phyloP scores from a whole-genome alignment of 2,888 invertebrate species.

The Sinelater perroti region DNA sequence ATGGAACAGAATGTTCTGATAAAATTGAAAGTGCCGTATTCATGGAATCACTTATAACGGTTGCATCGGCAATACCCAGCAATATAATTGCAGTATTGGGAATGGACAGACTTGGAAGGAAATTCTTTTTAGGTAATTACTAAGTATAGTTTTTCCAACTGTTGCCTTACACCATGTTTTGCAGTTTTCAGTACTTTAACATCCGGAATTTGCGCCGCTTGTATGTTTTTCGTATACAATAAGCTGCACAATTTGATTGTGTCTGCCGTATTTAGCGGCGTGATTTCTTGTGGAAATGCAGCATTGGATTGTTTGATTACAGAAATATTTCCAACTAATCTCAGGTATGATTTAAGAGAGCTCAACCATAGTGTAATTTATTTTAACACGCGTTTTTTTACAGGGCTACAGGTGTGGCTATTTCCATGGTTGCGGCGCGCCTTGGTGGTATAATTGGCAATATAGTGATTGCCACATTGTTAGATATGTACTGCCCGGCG shows the following conservation, averaged over 20 bases:
- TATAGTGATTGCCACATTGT: constrained; percentile 85
- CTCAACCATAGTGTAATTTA: constrained; percentile 5
- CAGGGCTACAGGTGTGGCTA: constrained; percentile 90
- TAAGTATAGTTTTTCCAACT: no score
- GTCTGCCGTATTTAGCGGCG: constrained; percentile 85
- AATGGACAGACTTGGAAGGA: constrained; percentile 87
- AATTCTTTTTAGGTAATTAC: constrained; percentile 82
- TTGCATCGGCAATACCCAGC: constrained; percentile 85
- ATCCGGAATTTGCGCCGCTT: constrained; percentile 83
- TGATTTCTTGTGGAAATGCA: constrained; percentile 88
- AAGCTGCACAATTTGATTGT: constrained; percentile 84
- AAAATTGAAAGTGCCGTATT: constrained; percentile 83
- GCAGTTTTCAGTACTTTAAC: constrained; percentile 86
- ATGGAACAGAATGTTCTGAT: constrained; percentile 69
- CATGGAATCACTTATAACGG: constrained; percentile 86
- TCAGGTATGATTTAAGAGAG: constrained; percentile 68
- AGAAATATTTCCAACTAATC: constrained; percentile 91
- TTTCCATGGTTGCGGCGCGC: constrained; percentile 89
- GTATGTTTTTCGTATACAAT: constrained; percentile 85
- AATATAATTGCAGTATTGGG: constrained; percentile 82
- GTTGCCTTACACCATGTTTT: no score
- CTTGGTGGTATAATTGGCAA: constrained; percentile 90
- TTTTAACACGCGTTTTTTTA: constrained; percentile 38
- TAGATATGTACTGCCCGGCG: constrained; percentile 89
- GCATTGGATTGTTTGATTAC: constrained; percentile 92